Conservation (phyloP, 2,113 vertebrate genomes). For the Dolichallabes microphthalmus region DNA sequence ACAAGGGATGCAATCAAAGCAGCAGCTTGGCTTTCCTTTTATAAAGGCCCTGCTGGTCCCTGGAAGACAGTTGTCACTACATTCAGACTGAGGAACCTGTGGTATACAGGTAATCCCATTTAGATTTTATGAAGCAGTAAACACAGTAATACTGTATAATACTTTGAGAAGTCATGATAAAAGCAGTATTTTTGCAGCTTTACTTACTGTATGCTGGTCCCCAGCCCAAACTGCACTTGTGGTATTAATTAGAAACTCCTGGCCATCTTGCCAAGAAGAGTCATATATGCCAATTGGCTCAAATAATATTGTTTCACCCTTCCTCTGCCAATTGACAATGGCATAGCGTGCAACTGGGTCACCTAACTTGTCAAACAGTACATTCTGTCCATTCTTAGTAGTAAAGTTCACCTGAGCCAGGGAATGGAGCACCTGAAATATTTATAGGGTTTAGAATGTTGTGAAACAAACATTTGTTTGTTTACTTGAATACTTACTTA, state of each 20-base stretch:
- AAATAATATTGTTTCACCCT: conserved; percentile 63
- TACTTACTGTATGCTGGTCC: conserved; percentile 59
- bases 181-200: not conserved
- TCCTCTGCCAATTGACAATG: conserved; percentile 75
- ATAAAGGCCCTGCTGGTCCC: conserved; percentile 69
- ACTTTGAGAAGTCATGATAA: not conserved
- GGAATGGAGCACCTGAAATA: conserved; percentile 71
- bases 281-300: conserved; percentile 72
- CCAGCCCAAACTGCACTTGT: conserved; percentile 68
- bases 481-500: not conserved
- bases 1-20: conserved; percentile 75
- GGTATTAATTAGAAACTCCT: conserved; percentile 66
- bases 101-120: conserved; percentile 22
- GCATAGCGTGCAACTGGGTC: conserved; percentile 73
- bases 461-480: not conserved
- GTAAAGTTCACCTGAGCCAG: conserved; percentile 72
- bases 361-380: conserved; percentile 71
- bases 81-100: conserved; percentile 72
- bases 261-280: conserved; percentile 64
- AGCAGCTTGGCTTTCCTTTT: conserved; percentile 74
- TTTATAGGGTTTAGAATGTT: not conserved
- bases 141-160: not conserved
- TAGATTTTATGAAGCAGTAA: not conserved
- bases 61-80: conserved; percentile 72
- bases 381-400: conserved; percentile 67